phyloP scores from a whole-genome alignment of 2,888 invertebrate species.

The Xestia sexstrigata region DNA sequence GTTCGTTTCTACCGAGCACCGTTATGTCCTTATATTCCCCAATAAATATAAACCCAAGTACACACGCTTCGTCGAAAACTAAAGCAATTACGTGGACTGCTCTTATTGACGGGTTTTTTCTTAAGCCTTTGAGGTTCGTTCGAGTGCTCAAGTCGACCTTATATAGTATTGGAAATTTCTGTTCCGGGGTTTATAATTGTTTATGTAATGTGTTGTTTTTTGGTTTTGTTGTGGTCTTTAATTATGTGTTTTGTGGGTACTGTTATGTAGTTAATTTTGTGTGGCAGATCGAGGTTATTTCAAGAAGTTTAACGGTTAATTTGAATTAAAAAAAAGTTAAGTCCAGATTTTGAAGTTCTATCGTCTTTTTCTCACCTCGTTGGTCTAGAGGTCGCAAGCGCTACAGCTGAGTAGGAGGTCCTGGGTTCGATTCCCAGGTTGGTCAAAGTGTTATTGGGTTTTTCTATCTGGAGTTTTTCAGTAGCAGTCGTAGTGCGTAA shows the following conservation, averaged over 20 bases:
- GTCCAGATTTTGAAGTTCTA: too few species aligned
- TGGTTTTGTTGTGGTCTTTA: not conserved
- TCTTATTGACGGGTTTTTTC: slow-evolving; percentile 56
- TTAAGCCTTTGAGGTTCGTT: slow-evolving; percentile 56
- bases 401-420: too few species aligned
- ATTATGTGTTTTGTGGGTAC: not conserved
- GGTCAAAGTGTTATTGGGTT: too few species aligned
- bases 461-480: too few species aligned
- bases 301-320: not conserved
- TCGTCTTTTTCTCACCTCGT: too few species aligned
- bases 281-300: not conserved
- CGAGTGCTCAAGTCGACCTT: slow-evolving; percentile 28
- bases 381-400: too few species aligned
- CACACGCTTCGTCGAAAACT: slow-evolving; percentile 53
- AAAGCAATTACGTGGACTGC: slow-evolving; percentile 63
- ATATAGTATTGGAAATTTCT: slow-evolving; percentile 39
- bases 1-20: slow-evolving; percentile 1
- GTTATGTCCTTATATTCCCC: slow-evolving; percentile 41
- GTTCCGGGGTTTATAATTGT: slow-evolving; percentile 22
- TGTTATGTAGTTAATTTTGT: not conserved
- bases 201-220: slow-evolving; percentile 8
- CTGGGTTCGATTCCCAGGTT: too few species aligned
- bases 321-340: too few species aligned
- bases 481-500: too few species aligned
- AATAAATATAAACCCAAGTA: slow-evolving; percentile 43